Evolutionary conservation across 1,140 invertebrate genomes (phyloP), one percentile per base, ranked within the genome.

Genomic region (Popillia japonica): DNA sequence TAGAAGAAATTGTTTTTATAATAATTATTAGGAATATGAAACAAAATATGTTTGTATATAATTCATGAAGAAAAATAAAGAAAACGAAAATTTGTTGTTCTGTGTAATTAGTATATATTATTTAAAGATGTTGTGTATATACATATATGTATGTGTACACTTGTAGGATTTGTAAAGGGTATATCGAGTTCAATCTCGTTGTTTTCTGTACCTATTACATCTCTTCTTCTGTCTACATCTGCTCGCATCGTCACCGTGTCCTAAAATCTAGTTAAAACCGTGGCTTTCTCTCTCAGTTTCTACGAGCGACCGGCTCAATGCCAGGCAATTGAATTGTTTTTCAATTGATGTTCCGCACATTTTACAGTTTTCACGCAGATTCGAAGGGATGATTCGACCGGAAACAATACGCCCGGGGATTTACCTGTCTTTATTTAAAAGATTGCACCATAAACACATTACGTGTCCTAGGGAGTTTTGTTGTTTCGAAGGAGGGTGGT

Each of bases 291-390:
- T 44, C 14, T 55, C 48, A 55, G 48, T 17, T n/a, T 55, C 48
- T 55, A 55, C 48, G 48, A 55, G 48, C 48, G 48, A 55, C 48
- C 14, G 17, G 48, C 48, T 55, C 48, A 55, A n/a, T 55, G 48
- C 48, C 75, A 68, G 75, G 59, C 75, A 64, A 77, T 68, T 55
- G 75, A 77, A 77, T 77, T 77, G 75, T 77, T 77, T 77, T 77
- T 77, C 75, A 77, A 77, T 77, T 77, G 75, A 77, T 77, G 75
- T 42, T 77, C 75, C 48, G 48, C 75, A 77, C 75, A 64, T 77
- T 72, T 77, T 77, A 77, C 75, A 77, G 75, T 68, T 55, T 77
- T 77, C 75, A 77, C 75, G 75, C 75, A 77, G 75, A 77, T 77
- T 77, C 61, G 34, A 77, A 77, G 61, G 75, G 75, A 68, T 68